Evolutionary conservation across 2,888 invertebrate species (phyloP), one percentile per base, ranked within the genome.

Genomic region (Aspidapion aeneum): DNA sequence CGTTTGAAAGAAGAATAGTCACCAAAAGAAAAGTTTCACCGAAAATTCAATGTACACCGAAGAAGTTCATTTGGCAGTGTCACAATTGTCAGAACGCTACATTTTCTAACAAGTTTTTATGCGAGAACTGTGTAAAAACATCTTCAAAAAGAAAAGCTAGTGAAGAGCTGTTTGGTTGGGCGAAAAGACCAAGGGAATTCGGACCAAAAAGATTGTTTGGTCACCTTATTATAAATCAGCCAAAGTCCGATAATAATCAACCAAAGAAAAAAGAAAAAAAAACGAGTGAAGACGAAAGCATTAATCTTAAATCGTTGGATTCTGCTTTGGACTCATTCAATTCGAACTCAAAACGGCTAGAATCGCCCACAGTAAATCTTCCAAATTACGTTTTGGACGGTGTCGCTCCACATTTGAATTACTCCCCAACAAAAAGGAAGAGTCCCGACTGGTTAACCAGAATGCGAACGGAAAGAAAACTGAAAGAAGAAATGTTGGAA

Each of bases 371-470:
- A 0, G 82, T 84, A 17, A 87, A 91, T 75, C 77, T 93, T 65
- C 93, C 93, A 0, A 89, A 93, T 79, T 93, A 84, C 72, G 90
- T 91, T 0, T 69, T 88, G 16, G 87, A 89, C 70, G 93, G 93
- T 0, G 87, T 87, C 49, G 92, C 92, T 0, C 93, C 93, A 0
- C 92, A 92, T 76, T 75, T 90, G 50, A 82, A 85, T 57, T 86
- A 87, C 82, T 91, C 91, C 0, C 91, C 91, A 0, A 84, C 84
- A 22, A 87, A 87, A 64, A 86, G 84, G 66, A 85, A 86, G 58
- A 85, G 87, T 67, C 82, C 87, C 0, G 87, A 92, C 76, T 92
- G 92, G 92, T 75, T 92, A 56, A 91, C 87, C 0, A 85, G 84
- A 73, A 81, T 88, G 62, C 79, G 87, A 12, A 83, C 85, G 66